Base-by-base conservation (phyloP, 2,113 vertebrate species). In the Odocoileus virginianus region DNA sequence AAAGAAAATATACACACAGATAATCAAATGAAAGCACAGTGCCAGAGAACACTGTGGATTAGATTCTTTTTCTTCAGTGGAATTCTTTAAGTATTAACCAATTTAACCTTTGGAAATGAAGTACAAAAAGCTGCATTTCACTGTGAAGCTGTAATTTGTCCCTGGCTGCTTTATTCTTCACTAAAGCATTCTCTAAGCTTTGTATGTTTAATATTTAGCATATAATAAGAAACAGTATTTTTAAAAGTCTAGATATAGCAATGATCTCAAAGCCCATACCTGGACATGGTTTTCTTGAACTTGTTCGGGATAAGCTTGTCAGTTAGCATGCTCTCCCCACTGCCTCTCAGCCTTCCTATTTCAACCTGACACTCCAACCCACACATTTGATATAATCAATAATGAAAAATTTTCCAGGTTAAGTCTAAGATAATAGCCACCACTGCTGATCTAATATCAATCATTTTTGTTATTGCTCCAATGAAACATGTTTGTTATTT, bases 81-180 rank as follows among this genome's bases (percentile, higher is more conserved):
- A 74, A 87, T 76, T 96, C 54, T 67, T 90, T 94, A 85, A 76
- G 30, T 89, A 55, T 91, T 93, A 89, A 91, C 67, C 83, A 88
- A 64, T 95, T 88, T 93, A 93, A 89, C 88, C 43, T 58, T 67
- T 92, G 71, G 47, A 89, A 96, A 91, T 91, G 58, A 98, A 98
- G 67, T 93, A 82, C 67, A n/a, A n/a, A 97, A 96, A 96, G 61
- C 71, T 93, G n/a, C 50, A 79, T 95, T 94, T 96, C 87, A 95
- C 54, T 95, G 50, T 87, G 96, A 94, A 94, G 76, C 23, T 71
- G 57, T 45, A 98, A 93, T 61, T 87, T 7, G 33, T 94, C 61
- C 71, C 96, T 97, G 89, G 58, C 33, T 82, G 55, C 60, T 67
- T 85, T 91, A 52, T 87, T 91, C 36, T 87, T 93, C 43, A 92